Conservation (phyloP, 2,113 vertebrate genomes). For the Trichechus manatus region DNA sequence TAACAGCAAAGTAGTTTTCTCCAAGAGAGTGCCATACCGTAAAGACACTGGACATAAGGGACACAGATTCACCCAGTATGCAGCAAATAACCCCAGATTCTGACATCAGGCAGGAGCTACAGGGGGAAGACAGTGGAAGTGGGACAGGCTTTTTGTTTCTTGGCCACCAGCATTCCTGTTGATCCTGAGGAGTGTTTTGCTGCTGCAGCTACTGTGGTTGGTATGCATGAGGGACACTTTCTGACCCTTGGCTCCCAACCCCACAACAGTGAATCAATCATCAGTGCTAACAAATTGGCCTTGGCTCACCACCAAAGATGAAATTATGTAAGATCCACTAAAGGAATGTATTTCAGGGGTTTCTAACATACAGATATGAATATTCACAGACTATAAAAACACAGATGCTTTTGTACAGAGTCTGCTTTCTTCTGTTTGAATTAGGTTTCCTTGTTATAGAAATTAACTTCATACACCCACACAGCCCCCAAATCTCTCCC, state of each 20-base stretch:
- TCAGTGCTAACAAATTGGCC: background rate
- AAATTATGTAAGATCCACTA: background rate
- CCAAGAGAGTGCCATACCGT: background rate
- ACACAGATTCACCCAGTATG: background rate
- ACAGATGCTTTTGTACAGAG: conserved; percentile 38
- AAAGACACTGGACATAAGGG: background rate
- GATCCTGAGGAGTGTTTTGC: background rate
- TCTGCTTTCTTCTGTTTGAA: conserved; percentile 36
- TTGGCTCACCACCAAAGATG: conserved; percentile 18
- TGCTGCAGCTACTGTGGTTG: background rate
- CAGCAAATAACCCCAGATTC: background rate
- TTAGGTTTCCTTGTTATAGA: conserved; percentile 53
- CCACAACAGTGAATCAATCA: background rate
- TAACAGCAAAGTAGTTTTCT: background rate
- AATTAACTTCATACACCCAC: conserved; percentile 46
- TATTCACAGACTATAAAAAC: background rate
- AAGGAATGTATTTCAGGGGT: background rate
- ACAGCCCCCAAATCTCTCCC: conserved; percentile 23
- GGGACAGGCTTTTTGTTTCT: background rate
- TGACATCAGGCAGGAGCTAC: background rate
- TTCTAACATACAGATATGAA: conserved; percentile 27
- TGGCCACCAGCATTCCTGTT: background rate
- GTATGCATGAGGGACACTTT: background rate
- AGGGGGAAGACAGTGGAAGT: background rate
- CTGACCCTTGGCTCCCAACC: background rate